These are phyloP conservation scores for Drosophila pseudotalamancana DNA, from an alignment of 2,888 invertebrate genomes.

Conservation along the genomic window DNA sequence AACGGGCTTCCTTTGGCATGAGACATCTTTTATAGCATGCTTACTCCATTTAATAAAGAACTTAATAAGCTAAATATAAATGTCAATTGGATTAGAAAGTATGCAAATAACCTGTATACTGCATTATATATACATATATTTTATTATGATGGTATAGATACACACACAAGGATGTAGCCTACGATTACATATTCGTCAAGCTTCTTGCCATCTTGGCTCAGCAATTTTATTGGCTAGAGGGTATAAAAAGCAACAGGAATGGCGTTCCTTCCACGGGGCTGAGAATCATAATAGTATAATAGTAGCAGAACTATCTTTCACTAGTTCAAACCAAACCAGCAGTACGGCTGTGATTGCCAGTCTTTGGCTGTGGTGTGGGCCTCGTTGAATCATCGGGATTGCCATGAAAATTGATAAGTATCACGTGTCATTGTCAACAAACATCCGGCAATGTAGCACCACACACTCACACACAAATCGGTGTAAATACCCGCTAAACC, in stretches of 20 bases:
- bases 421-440: constrained; percentile 61
- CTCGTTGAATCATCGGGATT: constrained; percentile 54
- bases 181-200: too few relatives aligned
- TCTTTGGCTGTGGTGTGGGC: constrained; percentile 14
- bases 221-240: not conserved
- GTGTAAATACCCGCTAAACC: constrained; percentile 15
- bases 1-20: too few relatives aligned
- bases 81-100: too few relatives aligned
- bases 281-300: not conserved
- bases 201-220: too few relatives aligned
- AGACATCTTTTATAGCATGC: too few relatives aligned
- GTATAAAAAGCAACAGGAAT: constrained; percentile 51
- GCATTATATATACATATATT: too few relatives aligned
- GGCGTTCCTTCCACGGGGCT: constrained; percentile 15
- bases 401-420: constrained; percentile 51
- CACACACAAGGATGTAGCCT: too few relatives aligned
- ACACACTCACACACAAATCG: constrained; percentile 2
- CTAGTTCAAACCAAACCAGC: constrained; percentile 20
- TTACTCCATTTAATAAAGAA: too few relatives aligned
- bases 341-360: constrained; percentile 9
- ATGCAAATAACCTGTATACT: too few relatives aligned
- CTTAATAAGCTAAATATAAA: too few relatives aligned
- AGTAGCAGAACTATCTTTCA: constrained; percentile 19
- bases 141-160: too few relatives aligned
- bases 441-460: constrained; percentile 3